Percentiles rank a stretch among this genome's conserved stretches.
Evolutionary conservation across 2,888 invertebrate species (phyloP).

Genomic region (Cantharis lateralis): DNA sequence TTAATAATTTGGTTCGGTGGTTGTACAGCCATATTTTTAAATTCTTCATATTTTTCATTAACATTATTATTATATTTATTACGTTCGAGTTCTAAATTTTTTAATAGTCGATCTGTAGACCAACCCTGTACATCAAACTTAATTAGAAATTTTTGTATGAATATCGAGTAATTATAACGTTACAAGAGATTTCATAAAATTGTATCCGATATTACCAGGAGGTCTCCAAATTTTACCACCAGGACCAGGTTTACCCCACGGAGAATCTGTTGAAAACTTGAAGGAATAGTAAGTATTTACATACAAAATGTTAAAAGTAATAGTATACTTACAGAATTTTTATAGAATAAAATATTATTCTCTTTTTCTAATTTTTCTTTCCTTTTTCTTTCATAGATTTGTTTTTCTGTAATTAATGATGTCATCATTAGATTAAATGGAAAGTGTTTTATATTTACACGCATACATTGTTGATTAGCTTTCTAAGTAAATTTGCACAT

Average conservation of each 20-base stretch:
- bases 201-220: constrained; percentile 71
- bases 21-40: constrained; percentile 15
- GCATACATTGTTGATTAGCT: neutral
- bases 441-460: neutral
- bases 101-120: constrained; percentile 52
- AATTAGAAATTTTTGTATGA: neutral
- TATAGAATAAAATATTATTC: constrained; percentile 58
- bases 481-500: neutral
- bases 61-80: constrained; percentile 22
- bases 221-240: constrained; percentile 77
- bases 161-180: constrained; percentile 44
- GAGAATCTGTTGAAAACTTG: constrained; percentile 54
- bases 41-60: constrained; percentile 25
- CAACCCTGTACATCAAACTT: constrained; percentile 50
- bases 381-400: constrained; percentile 62
- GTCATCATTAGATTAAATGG: neutral
- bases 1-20: neutral
- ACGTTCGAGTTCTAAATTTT: constrained; percentile 44
- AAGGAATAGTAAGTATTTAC: constrained; percentile 21
- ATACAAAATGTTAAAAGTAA: neutral
- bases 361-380: constrained; percentile 58
- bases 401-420: constrained; percentile 58
- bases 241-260: constrained; percentile 73
- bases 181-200: constrained; percentile 81
- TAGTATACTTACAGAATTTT: constrained; percentile 60